Conservation (phyloP, 2,113 vertebrate genomes). For the Aphyosemion australe region DNA sequence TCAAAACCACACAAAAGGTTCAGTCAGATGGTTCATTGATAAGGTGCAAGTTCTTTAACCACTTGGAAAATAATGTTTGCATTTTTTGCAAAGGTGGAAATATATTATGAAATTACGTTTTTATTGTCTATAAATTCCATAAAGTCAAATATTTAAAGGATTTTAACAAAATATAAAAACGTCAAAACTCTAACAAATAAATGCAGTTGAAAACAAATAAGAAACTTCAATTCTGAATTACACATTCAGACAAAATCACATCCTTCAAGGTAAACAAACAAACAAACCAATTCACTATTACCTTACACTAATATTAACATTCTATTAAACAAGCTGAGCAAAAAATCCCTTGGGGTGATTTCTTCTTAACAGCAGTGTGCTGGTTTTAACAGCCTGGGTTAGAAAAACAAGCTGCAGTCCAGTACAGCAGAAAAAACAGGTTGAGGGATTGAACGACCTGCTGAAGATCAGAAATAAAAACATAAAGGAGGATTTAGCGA, state of each 20-base stretch:
- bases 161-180: not conserved
- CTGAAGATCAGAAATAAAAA: conserved; percentile 64
- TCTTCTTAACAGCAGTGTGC: conserved; percentile 53
- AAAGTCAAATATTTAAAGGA: conserved; percentile 5
- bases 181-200: not conserved
- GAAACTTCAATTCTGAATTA: conserved; percentile 35
- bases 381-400: conserved; percentile 74
- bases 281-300: not conserved
- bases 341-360: conserved; percentile 45
- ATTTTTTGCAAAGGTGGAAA: not conserved
- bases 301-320: conserved; percentile 75
- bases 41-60: no score
- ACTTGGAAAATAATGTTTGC: no score
- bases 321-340: conserved; percentile 65
- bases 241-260: conserved; percentile 7
- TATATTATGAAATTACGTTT: not conserved
- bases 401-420: conserved; percentile 67
- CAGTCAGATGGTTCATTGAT: no score
- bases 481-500: conserved; percentile 48
- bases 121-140: not conserved
- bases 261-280: no score
- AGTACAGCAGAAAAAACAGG: conserved; percentile 50
- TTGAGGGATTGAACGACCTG: conserved; percentile 49
- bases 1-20: no score
- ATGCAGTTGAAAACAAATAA: conserved; percentile 26